Evolutionary conservation across 1,140 invertebrate genomes (phyloP).

Genomic region (Harpegnathos saltator): DNA sequence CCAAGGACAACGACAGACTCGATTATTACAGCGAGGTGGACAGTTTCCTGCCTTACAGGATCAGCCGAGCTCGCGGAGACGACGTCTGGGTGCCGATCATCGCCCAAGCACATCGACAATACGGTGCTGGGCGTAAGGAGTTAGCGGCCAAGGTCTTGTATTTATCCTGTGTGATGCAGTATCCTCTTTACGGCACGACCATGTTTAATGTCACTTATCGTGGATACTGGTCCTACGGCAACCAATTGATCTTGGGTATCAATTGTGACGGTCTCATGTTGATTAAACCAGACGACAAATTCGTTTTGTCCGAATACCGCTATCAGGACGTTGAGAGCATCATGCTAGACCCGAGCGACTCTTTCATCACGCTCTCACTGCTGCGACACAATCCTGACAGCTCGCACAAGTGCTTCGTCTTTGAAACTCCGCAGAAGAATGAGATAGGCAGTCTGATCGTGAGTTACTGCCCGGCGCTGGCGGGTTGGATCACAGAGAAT

Average conservation of each 20-base stretch:
- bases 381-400: conserved; percentile 88
- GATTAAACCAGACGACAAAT: conserved; percentile 95
- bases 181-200: conserved; percentile 97
- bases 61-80: conserved; percentile 90
- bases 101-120: conserved; percentile 94
- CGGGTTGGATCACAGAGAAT: conserved; percentile 94
- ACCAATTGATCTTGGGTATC: conserved; percentile 91
- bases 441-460: conserved; percentile 97
- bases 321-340: conserved; percentile 96
- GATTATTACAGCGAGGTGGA: conserved; percentile 94
- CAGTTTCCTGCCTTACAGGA: conserved; percentile 92
- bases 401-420: conserved; percentile 95
- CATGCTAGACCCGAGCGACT: conserved; percentile 95
- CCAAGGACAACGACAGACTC: conserved; percentile 89
- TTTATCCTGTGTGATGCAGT: conserved; percentile 98
- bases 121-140: conserved; percentile 95
- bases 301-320: conserved; percentile 94
- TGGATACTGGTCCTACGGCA: conserved; percentile 96
- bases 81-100: conserved; percentile 95
- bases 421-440: conserved; percentile 95
- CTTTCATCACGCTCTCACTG: conserved; percentile 94
- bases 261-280: conserved; percentile 96
- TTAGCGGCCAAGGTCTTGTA: conserved; percentile 97
- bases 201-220: conserved; percentile 96
- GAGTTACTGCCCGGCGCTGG: conserved; percentile 94